phyloP scores from a whole-genome alignment of 2,888 invertebrate genomes.

The Drosophila gaucha region DNA sequence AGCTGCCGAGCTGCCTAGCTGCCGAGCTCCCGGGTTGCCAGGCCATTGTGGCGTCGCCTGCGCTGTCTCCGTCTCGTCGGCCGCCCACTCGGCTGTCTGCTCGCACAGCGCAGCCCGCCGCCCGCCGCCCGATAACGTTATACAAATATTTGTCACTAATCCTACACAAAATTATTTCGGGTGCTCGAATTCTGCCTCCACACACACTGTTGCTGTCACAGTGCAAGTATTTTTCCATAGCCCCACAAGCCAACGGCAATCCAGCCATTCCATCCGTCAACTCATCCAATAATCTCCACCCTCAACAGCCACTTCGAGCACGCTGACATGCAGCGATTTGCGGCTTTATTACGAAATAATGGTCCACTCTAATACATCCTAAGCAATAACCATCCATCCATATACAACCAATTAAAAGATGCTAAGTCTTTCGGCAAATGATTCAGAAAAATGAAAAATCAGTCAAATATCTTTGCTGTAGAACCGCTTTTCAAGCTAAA shows the following conservation, averaged over 20 bases:
- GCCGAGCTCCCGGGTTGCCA: conserved; percentile 26
- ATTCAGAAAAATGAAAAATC: too few species aligned
- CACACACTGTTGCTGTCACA: conserved; percentile 16
- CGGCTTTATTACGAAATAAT: not conserved
- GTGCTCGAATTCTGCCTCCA: conserved; percentile 64
- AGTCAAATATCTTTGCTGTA: too few species aligned
- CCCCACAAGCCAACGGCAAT: conserved; percentile 18
- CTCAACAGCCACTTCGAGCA: not conserved
- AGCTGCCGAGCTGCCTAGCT: conserved; percentile 25
- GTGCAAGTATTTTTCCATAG: conserved; percentile 4
- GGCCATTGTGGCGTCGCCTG: conserved; percentile 21
- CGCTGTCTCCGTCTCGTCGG: conserved; percentile 33
- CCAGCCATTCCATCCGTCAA: conserved; percentile 27
- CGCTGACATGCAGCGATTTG: not conserved
- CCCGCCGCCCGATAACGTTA: not conserved
- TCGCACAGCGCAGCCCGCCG: not conserved
- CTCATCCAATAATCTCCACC: conserved; percentile 10
- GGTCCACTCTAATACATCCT: not conserved
- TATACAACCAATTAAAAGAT: not conserved
- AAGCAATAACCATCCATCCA: not conserved
- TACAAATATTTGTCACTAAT: conserved; percentile 66
- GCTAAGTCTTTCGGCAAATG: too few species aligned
- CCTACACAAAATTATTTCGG: conserved; percentile 68
- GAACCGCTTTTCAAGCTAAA: too few species aligned
- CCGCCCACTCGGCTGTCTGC: conserved; percentile 45